Base-by-base conservation (phyloP, 2,888 invertebrate genomes). In the Neoaliturus tenellus region DNA sequence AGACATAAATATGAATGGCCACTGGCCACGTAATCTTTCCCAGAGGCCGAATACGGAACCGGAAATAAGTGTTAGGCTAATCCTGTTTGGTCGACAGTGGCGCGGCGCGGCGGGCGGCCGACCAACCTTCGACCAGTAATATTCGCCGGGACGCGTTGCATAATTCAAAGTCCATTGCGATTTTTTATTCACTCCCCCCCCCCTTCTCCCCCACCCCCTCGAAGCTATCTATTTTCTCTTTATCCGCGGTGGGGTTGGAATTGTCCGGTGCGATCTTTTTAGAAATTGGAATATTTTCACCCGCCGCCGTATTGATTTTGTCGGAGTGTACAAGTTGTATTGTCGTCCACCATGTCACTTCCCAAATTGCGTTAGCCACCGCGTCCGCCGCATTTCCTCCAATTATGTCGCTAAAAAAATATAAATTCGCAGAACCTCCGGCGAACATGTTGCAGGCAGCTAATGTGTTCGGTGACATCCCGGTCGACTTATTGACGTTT, bases 141-240 rank as follows among this genome's bases (percentile, higher is more conserved):
- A 78, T 55, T 55, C 78, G 55, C 12, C 51, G 78, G 33, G 78
- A 48, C 31, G 80, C 78, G 80, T 80, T 83, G 80, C 83, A 83
- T 83, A 83, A 83, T 83, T 83, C 83, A 83, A 69, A 67, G 83
- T 83, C 80, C 80, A 83, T 83, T 83, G 78, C 62, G 78, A 83
- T 83, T 83, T 83, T 83, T 83, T 83, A 83, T 83, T 83, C 83
- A 83, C 67, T 48, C 33, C 48, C 69, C 35, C 14, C 69, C 69
- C 69, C 78, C 44, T 1, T n/a, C n/a, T n/a, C 8, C 51, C 51
- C 10, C 51, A 4, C 51, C 20, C 51, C 35, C n/a, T 33, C 28
- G 67, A 67, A 31, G 67, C 81, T 81, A 81, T 81, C 81, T 81
- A 67, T 81, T 81, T 81, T 81, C 81, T 81, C 81, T 81, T 81